Percentiles rank a stretch among this genome's conserved stretches.
Conservation (phyloP, 2,797 vertebrate genomes). For the Acrocephalus scirpaceus region DNA sequence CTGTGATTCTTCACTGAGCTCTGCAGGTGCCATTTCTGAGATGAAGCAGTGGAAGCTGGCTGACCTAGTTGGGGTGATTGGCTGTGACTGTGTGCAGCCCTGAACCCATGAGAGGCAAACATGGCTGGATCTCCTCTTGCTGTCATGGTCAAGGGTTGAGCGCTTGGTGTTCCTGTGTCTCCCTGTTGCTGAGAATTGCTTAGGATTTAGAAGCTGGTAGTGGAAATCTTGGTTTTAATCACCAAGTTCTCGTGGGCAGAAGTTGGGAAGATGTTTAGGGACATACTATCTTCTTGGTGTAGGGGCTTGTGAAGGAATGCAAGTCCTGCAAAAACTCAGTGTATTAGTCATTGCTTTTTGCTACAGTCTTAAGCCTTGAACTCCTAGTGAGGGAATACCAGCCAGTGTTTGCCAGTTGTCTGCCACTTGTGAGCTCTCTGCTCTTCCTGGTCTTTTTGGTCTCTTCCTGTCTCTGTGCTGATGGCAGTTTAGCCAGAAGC, state of each 20-base stretch:
- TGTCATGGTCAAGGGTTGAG: background rate
- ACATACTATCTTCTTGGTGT: background rate
- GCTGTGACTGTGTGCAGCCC: background rate
- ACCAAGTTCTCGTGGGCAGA: background rate
- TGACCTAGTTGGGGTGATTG: background rate
- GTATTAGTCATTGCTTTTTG: background rate
- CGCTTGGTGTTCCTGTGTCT: background rate
- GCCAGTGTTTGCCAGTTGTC: background rate
- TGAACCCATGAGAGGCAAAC: background rate
- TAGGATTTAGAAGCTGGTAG: background rate
- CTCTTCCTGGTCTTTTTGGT: background rate
- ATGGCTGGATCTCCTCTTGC: background rate
- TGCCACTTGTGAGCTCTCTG: background rate
- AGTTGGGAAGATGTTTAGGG: background rate
- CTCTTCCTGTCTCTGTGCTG: background rate
- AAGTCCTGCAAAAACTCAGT: background rate
- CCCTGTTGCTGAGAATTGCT: background rate
- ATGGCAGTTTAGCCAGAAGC: background rate
- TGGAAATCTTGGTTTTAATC: background rate
- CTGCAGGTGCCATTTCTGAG: background rate
- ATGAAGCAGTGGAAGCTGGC: background rate
- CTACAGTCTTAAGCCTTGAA: background rate
- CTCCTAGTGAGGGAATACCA: background rate
- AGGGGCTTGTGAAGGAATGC: background rate
- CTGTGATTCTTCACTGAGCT: background rate